Percentiles rank a stretch among this genome's conserved stretches.
phyloP scores from a whole-genome alignment of 2,113 vertebrate species.

The Ammodramus savannarum region DNA sequence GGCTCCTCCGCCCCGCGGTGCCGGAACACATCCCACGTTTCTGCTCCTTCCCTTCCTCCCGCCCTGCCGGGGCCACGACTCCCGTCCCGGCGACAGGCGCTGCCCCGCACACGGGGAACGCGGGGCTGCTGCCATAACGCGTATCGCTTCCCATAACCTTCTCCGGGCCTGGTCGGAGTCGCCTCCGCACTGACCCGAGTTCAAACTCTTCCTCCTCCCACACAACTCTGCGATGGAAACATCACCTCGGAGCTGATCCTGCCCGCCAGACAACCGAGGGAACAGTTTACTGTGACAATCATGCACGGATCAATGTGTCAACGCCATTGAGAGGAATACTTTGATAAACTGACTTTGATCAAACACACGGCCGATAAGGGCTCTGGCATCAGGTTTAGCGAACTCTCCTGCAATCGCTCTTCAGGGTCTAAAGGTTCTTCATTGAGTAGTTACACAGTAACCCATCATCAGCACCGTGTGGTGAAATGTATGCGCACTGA shows the following conservation, averaged over 20 bases:
- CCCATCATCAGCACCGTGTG: background rate
- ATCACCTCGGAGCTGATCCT: background rate
- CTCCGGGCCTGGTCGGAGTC: background rate
- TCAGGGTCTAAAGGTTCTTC: conserved; percentile 57
- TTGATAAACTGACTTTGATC: conserved; percentile 3
- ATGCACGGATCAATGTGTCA: background rate
- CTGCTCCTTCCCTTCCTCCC: background rate
- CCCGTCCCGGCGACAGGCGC: background rate
- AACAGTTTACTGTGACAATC: background rate
- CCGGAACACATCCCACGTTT: background rate
- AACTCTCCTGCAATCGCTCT: background rate
- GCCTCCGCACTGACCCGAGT: background rate
- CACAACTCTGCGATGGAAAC: background rate
- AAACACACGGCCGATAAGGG: background rate
- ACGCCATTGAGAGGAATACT: background rate
- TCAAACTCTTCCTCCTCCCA: background rate
- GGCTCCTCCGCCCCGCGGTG: background rate
- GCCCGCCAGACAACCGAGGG: background rate
- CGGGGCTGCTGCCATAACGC: accelerated
- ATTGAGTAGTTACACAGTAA: conserved; percentile 44
- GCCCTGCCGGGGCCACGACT: accelerated
- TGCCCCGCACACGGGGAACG: background rate
- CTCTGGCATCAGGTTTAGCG: background rate
- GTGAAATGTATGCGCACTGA: background rate
- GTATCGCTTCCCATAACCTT: background rate